phyloP scores from a whole-genome alignment of 2,113 vertebrate genomes.

The Gymnogyps californianus region DNA sequence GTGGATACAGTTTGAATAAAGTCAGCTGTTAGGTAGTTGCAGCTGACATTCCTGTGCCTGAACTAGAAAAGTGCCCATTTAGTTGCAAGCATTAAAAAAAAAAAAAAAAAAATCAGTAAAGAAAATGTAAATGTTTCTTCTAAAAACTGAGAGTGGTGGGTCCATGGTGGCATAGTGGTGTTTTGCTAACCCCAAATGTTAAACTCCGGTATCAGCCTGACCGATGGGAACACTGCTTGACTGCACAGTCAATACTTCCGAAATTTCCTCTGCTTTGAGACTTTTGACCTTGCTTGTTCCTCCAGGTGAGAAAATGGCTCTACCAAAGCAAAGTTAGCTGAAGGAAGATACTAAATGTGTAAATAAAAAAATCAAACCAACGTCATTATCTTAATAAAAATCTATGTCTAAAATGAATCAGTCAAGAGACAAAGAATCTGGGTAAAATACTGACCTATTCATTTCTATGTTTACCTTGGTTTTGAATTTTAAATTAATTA shows the following conservation, averaged over 20 bases:
- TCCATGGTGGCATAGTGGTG: neutral
- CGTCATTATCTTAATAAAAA: neutral
- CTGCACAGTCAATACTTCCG: neutral
- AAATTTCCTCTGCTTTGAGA: neutral
- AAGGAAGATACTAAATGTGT: neutral
- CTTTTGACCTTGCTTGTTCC: neutral
- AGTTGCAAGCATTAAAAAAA: neutral
- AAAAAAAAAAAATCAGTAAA: neutral
- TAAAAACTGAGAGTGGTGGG: neutral
- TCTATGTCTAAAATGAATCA: neutral
- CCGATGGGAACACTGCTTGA: neutral
- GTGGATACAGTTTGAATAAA: neutral
- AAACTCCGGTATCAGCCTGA: neutral
- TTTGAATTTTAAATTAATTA: fast-evolving
- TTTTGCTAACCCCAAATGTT: neutral
- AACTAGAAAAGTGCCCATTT: fast-evolving
- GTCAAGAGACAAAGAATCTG: neutral
- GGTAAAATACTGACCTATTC: neutral
- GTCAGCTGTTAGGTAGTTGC: neutral
- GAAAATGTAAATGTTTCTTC: neutral
- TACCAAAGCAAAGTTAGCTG: neutral
- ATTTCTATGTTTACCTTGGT: neutral
- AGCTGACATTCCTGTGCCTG: neutral
- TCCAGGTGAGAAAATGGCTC: neutral
- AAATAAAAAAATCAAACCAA: neutral